Base-by-base conservation (phyloP, 2,888 invertebrate genomes). In the Calliscelio sp. region DNA sequence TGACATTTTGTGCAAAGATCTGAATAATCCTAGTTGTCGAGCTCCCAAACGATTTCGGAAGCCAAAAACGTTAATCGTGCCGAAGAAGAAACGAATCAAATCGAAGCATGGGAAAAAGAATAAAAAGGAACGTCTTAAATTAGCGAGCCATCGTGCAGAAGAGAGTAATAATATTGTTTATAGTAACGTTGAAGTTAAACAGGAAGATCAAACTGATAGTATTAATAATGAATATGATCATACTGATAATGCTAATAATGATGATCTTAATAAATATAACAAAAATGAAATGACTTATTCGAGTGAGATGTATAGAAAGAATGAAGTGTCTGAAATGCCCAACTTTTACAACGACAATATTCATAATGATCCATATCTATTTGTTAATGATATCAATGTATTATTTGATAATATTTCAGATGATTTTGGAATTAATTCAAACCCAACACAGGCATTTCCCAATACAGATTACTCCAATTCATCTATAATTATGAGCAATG, bases 371-470 rank as follows among this genome's bases (percentile, higher is more conserved):
- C 61, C 81, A 1, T 82, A 77, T 28, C 59, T 77, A 41, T 82
- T 65, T 32, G 77, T 77, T 28, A 82, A 71, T 28, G 73, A 83
- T 25, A 83, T 83, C 24, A 78, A 73, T 8, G 53, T 57, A 6
- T 68, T 78, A 5, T 74, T 83, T 53, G 83, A 78, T 24, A 78
- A 83, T 49, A 78, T 83, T 46, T 74, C 83, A 20, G 78, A 82
- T 6, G 82, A 82, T 0, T 82, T 77, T 32, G 65, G 46, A 35
- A 77, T 77, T 0, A 82, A 73, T 71, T 73, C 77, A 1, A n/a
- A 63, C 0, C 66, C 66, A 4, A 51, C 82, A 6, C 82, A 82
- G n/a, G 49, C 77, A 28, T 82, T 71, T 63, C 71, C 77, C 7
- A 82, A 77, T 35, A 70, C 77, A 0, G 82, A 82, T 18, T 77